These are phyloP conservation scores for Benthosema pterotum DNA, from an alignment of 2,797 vertebrate genomes.

Conservation along the genomic window DNA sequence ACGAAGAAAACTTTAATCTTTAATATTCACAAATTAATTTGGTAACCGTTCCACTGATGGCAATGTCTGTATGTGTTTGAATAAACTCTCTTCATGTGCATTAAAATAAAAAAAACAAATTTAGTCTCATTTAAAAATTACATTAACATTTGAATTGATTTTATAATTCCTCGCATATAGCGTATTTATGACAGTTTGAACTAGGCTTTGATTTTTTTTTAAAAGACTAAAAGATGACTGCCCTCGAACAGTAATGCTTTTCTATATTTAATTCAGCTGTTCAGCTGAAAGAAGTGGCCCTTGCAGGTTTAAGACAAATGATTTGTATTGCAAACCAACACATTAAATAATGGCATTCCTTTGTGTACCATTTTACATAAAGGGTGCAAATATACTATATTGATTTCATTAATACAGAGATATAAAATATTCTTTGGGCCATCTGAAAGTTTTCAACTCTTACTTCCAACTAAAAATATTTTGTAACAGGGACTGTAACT, in stretches of 20 bases:
- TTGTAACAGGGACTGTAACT: too few relatives aligned
- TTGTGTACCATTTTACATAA: too few relatives aligned
- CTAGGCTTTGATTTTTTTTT: slow-evolving; percentile 70
- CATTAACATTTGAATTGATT: background rate
- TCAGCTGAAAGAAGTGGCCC: too few relatives aligned
- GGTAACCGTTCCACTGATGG: background rate
- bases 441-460: too few relatives aligned
- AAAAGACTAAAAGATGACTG: slow-evolving; percentile 75
- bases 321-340: slow-evolving; percentile 41
- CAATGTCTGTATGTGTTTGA: slow-evolving; percentile 5
- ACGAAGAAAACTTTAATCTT: background rate
- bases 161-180: background rate
- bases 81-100: too few relatives aligned
- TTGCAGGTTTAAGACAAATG: slow-evolving; percentile 76
- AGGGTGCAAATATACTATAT: too few relatives aligned
- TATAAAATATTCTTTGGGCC: too few relatives aligned
- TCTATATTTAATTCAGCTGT: too few relatives aligned
- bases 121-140: background rate
- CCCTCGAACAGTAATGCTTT: slow-evolving; percentile 73
- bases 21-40: background rate
- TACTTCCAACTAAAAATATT: too few relatives aligned
- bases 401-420: too few relatives aligned
- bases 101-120: background rate
- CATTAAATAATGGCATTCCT: too few relatives aligned
- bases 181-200: too few relatives aligned